Conservation (phyloP, 2,888 invertebrate species). For the Acrobasis consociella region DNA sequence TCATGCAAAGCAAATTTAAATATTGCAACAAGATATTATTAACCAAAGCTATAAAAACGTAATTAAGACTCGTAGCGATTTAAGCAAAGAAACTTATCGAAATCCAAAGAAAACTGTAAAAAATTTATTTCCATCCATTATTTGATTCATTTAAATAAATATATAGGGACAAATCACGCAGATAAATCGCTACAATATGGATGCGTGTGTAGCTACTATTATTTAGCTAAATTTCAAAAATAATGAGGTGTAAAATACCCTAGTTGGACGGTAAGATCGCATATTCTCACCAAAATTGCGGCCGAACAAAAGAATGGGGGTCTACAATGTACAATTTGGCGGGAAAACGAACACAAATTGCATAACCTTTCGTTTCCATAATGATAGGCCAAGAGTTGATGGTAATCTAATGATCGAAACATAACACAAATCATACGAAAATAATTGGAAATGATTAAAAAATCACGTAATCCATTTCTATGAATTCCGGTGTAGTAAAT, state of each 20-base stretch:
- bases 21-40: no score
- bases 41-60: no score
- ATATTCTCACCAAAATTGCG: conserved; percentile 3
- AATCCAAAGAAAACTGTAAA: no score
- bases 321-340: conserved; percentile 20
- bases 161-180: no score
- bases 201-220: no score
- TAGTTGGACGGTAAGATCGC: background rate
- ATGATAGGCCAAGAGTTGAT: conserved; percentile 16
- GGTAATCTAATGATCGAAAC: conserved; percentile 3
- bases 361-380: conserved; percentile 15
- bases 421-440: conserved; percentile 4
- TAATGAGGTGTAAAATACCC: background rate
- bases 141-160: no score
- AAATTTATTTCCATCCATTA: no score
- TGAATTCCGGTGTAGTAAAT: background rate
- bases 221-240: background rate
- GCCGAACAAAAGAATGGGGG: conserved; percentile 19
- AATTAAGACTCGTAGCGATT: no score
- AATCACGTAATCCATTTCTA: conserved; percentile 16
- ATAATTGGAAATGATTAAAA: background rate
- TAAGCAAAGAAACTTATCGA: no score
- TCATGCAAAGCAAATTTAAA: no score
- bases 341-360: conserved; percentile 7
- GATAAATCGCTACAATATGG: no score